These are phyloP conservation scores for Sebastes hubbsi DNA, from an alignment of 2,797 vertebrate genomes.

Conservation along the genomic window DNA sequence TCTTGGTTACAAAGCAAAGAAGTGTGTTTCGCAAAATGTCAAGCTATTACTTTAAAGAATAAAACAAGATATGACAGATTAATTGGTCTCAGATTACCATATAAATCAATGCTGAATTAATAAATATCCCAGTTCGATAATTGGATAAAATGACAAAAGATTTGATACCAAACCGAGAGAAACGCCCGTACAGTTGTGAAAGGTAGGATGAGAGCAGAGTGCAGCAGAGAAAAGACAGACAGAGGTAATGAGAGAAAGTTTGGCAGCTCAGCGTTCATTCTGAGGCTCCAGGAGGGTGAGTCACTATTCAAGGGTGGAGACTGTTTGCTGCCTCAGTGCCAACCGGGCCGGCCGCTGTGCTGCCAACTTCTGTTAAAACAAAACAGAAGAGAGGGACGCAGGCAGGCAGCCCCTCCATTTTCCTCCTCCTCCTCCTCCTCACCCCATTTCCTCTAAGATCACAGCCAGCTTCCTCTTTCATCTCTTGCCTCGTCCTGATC, in stretches of 20 bases:
- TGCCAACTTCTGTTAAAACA: constrained; percentile 58
- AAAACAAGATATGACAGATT: not conserved
- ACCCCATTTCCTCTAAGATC: constrained; percentile 44
- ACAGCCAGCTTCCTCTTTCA: constrained; percentile 62
- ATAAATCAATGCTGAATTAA: not conserved
- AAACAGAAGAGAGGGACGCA: constrained; percentile 29
- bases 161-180: not conserved
- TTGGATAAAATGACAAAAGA: not conserved
- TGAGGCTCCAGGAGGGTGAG: constrained; percentile 11
- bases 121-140: not conserved
- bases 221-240: not conserved
- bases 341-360: constrained; percentile 9
- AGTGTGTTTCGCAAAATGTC: too few relatives aligned
- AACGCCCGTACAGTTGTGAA: not conserved
- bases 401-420: not conserved
- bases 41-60: not conserved
- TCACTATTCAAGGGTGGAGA: constrained; percentile 48
- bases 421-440: constrained; percentile 13
- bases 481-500: constrained; percentile 33
- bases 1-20: too few relatives aligned
- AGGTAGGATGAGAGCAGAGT: not conserved
- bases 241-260: constrained; percentile 20
- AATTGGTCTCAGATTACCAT: not conserved
- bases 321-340: constrained; percentile 32
- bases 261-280: constrained; percentile 24